Conservation (phyloP, 1,140 invertebrate species). For the Anastrepha ludens region DNA sequence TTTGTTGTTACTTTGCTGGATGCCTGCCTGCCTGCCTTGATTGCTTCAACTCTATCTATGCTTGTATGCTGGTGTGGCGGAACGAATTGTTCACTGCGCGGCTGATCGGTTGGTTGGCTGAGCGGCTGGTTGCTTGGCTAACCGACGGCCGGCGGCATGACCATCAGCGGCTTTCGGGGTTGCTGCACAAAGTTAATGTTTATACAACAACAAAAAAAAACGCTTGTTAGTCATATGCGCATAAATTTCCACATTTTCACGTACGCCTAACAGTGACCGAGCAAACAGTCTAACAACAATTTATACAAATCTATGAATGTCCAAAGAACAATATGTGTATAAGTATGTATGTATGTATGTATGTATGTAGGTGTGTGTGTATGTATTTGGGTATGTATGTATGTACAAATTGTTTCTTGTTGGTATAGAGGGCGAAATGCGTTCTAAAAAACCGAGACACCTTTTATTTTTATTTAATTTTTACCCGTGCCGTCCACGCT, state of each 20-base stretch:
- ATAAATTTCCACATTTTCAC: constrained; percentile 42
- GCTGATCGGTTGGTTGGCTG: neutral
- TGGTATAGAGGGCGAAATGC: no score
- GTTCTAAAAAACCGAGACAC: no score
- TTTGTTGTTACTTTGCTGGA: neutral
- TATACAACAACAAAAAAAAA: constrained; percentile 14
- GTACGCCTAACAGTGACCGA: neutral
- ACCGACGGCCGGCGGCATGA: neutral
- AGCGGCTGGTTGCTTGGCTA: neutral
- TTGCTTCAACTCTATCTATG: neutral
- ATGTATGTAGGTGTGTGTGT: neutral
- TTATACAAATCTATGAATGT: neutral
- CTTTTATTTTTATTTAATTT: no score
- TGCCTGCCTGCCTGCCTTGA: neutral
- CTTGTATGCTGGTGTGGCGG: neutral
- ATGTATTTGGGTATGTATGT: neutral
- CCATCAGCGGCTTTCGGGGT: constrained; percentile 31
- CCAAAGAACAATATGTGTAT: neutral
- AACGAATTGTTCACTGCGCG: constrained; percentile 7
- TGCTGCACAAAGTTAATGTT: constrained; percentile 34
- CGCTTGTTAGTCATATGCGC: constrained; percentile 25
- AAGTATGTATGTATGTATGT: neutral
- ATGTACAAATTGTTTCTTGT: neutral
- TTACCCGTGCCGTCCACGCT: no score
- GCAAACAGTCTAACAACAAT: constrained; percentile 29